Evolutionary conservation across 2,888 invertebrate species (phyloP).

Genomic region (Julus scanicus): DNA sequence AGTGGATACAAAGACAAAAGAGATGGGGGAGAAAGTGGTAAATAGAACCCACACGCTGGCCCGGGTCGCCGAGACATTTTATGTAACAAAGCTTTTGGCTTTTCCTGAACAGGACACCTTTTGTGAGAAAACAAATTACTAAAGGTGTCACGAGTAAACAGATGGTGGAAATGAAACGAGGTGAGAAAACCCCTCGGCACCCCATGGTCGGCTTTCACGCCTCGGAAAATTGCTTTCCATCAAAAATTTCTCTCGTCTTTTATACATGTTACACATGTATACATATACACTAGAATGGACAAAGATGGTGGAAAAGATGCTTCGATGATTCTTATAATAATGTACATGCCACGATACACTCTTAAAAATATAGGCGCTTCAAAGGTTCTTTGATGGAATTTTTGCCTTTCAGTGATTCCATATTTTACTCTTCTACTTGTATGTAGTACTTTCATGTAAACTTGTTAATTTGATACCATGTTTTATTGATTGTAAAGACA

Average conservation of each 20-base stretch:
- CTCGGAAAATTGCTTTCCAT: not conserved
- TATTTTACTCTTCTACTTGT: no score
- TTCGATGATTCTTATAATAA: no score
- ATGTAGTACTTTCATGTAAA: no score
- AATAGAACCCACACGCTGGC: not conserved
- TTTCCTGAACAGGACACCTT: not conserved
- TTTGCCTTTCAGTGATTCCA: no score
- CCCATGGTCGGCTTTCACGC: not conserved
- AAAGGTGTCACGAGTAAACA: slow-evolving; percentile 38
- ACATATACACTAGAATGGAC: not conserved
- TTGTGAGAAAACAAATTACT: not conserved
- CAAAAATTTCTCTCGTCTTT: not conserved
- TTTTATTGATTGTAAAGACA: no score
- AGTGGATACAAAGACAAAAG: not conserved
- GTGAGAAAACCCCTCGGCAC: not conserved
- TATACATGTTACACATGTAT: no score
- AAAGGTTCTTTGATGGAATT: no score
- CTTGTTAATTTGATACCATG: no score
- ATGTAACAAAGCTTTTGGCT: not conserved
- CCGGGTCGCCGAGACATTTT: not conserved
- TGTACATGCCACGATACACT: no score
- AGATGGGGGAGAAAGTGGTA: not conserved
- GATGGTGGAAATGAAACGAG: slow-evolving; percentile 36
- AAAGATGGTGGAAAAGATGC: not conserved
- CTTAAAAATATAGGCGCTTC: no score